Percentiles rank a stretch among this genome's conserved stretches.
These are phyloP conservation scores for Pegoplata infirma DNA, from an alignment of 2,888 invertebrate genomes.

Conservation along the genomic window DNA sequence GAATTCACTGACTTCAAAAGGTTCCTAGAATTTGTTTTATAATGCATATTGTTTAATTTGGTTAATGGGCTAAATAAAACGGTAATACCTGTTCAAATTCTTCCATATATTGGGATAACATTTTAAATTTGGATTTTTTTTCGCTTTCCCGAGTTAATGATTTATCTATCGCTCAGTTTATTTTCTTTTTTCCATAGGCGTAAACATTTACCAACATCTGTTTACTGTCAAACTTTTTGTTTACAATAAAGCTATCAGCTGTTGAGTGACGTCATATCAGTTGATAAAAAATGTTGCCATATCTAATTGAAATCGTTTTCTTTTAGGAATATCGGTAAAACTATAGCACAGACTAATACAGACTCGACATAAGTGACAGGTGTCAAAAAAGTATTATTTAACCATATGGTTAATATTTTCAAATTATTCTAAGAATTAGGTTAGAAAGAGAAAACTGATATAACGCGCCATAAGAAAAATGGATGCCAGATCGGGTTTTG, in stretches of 20 bases:
- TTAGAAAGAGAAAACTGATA: too few relatives aligned
- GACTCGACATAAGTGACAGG: too few relatives aligned
- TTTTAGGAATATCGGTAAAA: too few relatives aligned
- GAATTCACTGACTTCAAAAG: constrained; percentile 98
- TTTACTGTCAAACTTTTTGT: constrained; percentile 9
- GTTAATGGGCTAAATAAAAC: neutral
- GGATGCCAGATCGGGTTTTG: too few relatives aligned
- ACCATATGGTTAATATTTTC: too few relatives aligned
- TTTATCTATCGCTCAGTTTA: neutral
- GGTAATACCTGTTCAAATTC: constrained; percentile 88
- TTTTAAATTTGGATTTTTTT: constrained; percentile 17
- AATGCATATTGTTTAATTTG: too few relatives aligned
- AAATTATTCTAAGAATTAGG: too few relatives aligned
- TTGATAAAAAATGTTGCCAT: neutral
- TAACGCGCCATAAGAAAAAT: too few relatives aligned
- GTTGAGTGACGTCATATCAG: constrained; percentile 36
- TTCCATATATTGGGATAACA: constrained; percentile 83
- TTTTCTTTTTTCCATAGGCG: constrained; percentile 25
- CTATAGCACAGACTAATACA: too few relatives aligned
- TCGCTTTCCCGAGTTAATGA: neutral
- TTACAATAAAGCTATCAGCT: constrained; percentile 39
- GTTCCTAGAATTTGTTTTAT: constrained; percentile 83
- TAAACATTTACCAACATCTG: constrained; percentile 27
- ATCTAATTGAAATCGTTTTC: too few relatives aligned
- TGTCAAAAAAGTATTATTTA: too few relatives aligned